phyloP scores from a whole-genome alignment of 1,140 invertebrate genomes.

The Hermetia illucens region DNA sequence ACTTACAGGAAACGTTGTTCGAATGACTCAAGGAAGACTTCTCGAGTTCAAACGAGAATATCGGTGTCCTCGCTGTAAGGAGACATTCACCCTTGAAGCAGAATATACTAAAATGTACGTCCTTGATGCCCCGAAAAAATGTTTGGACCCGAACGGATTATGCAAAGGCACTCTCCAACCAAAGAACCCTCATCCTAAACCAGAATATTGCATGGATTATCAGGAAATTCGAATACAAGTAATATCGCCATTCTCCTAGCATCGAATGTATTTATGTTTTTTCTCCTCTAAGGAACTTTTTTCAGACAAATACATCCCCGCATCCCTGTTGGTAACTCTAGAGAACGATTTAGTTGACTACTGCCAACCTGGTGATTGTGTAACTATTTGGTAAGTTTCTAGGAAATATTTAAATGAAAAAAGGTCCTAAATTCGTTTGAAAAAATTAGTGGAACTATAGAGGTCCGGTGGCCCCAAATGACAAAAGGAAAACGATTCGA shows the following conservation, averaged over 20 bases:
- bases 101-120: constrained; percentile 51
- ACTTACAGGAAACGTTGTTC: constrained; percentile 54
- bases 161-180: constrained; percentile 37
- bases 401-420: not conserved
- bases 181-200: constrained; percentile 35
- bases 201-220: constrained; percentile 64
- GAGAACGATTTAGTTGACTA: constrained; percentile 77
- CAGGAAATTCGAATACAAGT: constrained; percentile 82
- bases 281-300: constrained; percentile 50
- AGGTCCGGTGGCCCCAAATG: constrained; percentile 54
- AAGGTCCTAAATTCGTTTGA: not conserved
- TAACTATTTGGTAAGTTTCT: constrained; percentile 59
- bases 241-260: constrained; percentile 10
- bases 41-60: constrained; percentile 60
- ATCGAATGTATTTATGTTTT: constrained; percentile 5
- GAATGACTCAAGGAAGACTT: constrained; percentile 60
- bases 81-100: constrained; percentile 47
- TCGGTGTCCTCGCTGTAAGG: constrained; percentile 65
- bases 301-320: constrained; percentile 56
- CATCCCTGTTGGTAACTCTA: constrained; percentile 63
- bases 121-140: constrained; percentile 41
- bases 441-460: constrained; percentile 52
- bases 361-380: constrained; percentile 81
- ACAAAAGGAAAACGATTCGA: constrained; percentile 43
- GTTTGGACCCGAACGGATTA: constrained; percentile 39